These are phyloP conservation scores for Micrasema minimum DNA, from an alignment of 1,140 invertebrate species.

Conservation along the genomic window DNA sequence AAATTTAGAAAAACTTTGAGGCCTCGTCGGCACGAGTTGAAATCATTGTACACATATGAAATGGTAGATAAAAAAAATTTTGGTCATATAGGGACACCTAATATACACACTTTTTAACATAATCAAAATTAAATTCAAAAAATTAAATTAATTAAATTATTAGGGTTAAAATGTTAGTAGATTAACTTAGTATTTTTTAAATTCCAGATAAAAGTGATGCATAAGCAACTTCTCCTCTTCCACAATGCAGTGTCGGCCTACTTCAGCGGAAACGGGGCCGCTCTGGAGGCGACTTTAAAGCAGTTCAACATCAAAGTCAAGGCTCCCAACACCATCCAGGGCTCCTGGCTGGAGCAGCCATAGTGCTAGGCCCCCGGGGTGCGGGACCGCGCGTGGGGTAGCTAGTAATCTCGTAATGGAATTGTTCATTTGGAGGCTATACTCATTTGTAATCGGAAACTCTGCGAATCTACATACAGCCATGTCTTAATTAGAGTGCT, in stretches of 20 bases:
- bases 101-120: too few species aligned
- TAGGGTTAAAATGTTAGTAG: too few species aligned
- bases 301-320: slow-evolving; percentile 90
- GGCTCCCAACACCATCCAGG: slow-evolving; percentile 47
- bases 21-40: too few species aligned
- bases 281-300: slow-evolving; percentile 93
- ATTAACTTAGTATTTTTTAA: not conserved
- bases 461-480: not conserved
- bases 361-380: slow-evolving; percentile 37
- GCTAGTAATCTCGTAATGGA: slow-evolving; percentile 38
- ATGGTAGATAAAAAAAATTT: too few species aligned
- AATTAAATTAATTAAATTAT: too few species aligned
- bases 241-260: slow-evolving; percentile 97
- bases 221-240: slow-evolving; percentile 94
- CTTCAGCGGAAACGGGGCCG: slow-evolving; percentile 94
- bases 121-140: too few species aligned
- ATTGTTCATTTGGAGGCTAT: slow-evolving; percentile 13
- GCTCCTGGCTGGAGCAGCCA: slow-evolving; percentile 51
- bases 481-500: too few species aligned
- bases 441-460: slow-evolving; percentile 13
- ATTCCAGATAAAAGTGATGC: slow-evolving; percentile 95
- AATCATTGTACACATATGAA: too few species aligned
- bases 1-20: too few species aligned
- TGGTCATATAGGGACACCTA: too few species aligned
- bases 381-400: slow-evolving; percentile 38